Conservation (phyloP, 2,797 vertebrate genomes). For the Neosalanx taihuensis region DNA sequence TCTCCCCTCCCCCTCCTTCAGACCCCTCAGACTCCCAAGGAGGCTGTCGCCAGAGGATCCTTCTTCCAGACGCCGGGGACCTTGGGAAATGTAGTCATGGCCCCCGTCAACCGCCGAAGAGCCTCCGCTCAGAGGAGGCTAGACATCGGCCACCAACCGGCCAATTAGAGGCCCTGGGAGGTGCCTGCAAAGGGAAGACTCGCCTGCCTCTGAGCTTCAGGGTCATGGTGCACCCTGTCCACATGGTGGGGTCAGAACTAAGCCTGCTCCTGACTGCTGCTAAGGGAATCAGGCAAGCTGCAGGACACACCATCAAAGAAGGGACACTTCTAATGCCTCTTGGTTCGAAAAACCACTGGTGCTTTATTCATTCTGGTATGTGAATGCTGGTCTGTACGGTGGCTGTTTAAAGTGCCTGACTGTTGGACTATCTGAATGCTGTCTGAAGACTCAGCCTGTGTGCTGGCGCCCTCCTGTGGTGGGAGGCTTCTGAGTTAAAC, state of each 20-base stretch:
- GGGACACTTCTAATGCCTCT: constrained; percentile 3
- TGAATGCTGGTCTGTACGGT: constrained; percentile 1
- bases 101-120: constrained; percentile 61
- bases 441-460: constrained; percentile 19
- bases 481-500: constrained; percentile 28
- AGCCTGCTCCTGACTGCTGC: neutral
- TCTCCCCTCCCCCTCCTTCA: constrained; percentile 50
- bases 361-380: constrained; percentile 22
- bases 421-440: constrained; percentile 19
- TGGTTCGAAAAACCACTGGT: constrained; percentile 36
- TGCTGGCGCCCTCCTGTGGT: constrained; percentile 57
- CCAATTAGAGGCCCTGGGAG: constrained; percentile 57
- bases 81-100: constrained; percentile 58
- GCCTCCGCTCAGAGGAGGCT: constrained; percentile 89
- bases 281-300: neutral
- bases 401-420: constrained; percentile 27
- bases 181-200: neutral
- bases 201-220: neutral
- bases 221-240: neutral
- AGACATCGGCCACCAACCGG: constrained; percentile 75
- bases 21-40: constrained; percentile 83
- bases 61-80: constrained; percentile 92
- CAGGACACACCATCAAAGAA: neutral
- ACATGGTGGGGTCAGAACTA: too few species aligned
- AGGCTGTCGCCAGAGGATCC: constrained; percentile 53